phyloP scores from a whole-genome alignment of 2,888 invertebrate species.

The Diarsia mendica region DNA sequence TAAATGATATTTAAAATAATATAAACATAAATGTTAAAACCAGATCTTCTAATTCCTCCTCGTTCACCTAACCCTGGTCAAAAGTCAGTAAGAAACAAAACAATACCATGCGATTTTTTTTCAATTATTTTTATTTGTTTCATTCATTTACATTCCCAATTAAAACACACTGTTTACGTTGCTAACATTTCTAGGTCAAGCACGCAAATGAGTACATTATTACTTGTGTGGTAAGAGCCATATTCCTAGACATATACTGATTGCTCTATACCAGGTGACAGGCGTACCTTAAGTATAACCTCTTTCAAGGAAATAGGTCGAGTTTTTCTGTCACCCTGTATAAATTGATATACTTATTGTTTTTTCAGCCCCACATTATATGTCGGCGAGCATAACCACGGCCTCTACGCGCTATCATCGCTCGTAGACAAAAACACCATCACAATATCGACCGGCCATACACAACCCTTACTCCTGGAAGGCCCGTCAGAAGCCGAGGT shows the following conservation, averaged over 20 bases:
- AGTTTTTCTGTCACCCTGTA: no score
- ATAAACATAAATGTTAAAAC: background rate
- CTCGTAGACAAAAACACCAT: constrained; percentile 97
- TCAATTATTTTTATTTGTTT: constrained; percentile 1
- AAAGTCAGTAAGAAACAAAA: background rate
- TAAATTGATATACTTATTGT: no score
- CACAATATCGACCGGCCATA: constrained; percentile 93
- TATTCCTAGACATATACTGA: background rate
- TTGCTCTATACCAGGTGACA: no score
- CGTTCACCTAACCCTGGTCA: background rate
- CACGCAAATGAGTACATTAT: background rate
- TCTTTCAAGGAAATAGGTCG: no score
- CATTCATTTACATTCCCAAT: constrained; percentile 7
- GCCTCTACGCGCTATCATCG: constrained; percentile 97
- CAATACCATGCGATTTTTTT: background rate
- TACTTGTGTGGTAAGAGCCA: background rate
- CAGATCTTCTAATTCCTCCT: background rate
- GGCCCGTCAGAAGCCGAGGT: constrained; percentile 90
- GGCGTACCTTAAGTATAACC: no score
- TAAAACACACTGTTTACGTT: background rate
- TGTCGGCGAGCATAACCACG: constrained; percentile 96
- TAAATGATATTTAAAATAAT: background rate
- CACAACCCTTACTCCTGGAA: constrained; percentile 93
- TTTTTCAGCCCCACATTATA: constrained; percentile 95
- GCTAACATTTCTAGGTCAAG: background rate